phyloP scores from a whole-genome alignment of 2,113 vertebrate genomes.

The Calidris pygmaea region DNA sequence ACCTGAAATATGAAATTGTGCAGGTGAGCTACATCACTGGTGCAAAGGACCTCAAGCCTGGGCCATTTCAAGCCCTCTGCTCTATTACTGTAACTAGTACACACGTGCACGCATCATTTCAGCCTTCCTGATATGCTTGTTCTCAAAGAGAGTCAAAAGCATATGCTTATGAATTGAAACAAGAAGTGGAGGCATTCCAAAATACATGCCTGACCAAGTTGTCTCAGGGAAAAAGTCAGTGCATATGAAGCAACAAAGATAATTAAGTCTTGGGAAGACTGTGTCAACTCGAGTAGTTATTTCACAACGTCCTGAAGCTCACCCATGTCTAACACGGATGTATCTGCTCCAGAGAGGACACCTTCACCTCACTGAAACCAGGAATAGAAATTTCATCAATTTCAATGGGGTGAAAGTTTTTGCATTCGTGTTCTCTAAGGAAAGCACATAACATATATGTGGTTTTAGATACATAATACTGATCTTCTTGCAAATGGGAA shows the following conservation, averaged over 20 bases:
- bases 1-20: neutral
- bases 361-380: too few species aligned
- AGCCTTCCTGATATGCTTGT: neutral
- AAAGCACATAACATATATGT: fast-evolving
- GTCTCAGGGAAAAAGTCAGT: neutral
- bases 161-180: neutral
- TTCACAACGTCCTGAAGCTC: neutral
- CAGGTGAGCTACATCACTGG: neutral
- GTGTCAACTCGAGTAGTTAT: fast-evolving
- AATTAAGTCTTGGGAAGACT: neutral
- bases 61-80: neutral
- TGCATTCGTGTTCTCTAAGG: too few species aligned
- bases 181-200: neutral
- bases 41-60: neutral
- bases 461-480: neutral
- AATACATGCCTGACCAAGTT: neutral
- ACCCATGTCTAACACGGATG: neutral
- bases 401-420: fast-evolving
- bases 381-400: fast-evolving
- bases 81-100: neutral
- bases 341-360: neutral
- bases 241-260: neutral
- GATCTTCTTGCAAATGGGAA: fast-evolving
- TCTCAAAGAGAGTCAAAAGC: neutral
- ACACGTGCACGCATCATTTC: fast-evolving